Percentiles rank a stretch among this genome's conserved stretches.
Evolutionary conservation across 2,113 vertebrate species (phyloP).

Genomic region (Alligator mississippiensis): DNA sequence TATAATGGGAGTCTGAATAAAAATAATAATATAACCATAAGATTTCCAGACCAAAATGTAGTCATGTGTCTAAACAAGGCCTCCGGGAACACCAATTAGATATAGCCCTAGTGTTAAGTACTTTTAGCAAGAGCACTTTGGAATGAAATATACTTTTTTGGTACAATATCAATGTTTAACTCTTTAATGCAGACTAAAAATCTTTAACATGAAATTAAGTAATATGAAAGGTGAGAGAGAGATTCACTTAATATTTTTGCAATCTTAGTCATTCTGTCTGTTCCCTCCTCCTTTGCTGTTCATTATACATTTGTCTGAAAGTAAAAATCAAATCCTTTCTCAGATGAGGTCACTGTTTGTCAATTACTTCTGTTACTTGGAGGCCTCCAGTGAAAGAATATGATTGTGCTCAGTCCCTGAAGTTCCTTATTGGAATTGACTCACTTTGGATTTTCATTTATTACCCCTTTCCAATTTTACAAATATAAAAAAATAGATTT

Average conservation of each 20-base stretch:
- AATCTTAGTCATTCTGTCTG: not conserved
- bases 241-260: not conserved
- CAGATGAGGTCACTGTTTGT: not conserved
- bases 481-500: slow-evolving; percentile 34
- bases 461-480: not conserved
- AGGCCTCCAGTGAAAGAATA: not conserved
- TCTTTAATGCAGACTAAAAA: not conserved
- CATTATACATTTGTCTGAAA: not conserved
- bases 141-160: not conserved
- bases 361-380: not conserved
- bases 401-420: not conserved
- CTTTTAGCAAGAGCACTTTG: not conserved
- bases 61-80: not conserved
- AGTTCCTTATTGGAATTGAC: not conserved
- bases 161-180: not conserved
- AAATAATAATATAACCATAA: not conserved
- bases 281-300: not conserved
- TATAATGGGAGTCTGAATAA: rapidly evolving
- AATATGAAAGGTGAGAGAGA: not conserved
- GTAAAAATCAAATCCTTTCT: not conserved
- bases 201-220: not conserved
- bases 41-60: not conserved
- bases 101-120: not conserved
- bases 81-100: not conserved
- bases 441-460: slow-evolving; percentile 7